A percentile compares a stretch with the other conserved stretches of the same genome.
Conservation (phyloP, 2,888 invertebrate species). For the Lasioglossum lativentre region DNA sequence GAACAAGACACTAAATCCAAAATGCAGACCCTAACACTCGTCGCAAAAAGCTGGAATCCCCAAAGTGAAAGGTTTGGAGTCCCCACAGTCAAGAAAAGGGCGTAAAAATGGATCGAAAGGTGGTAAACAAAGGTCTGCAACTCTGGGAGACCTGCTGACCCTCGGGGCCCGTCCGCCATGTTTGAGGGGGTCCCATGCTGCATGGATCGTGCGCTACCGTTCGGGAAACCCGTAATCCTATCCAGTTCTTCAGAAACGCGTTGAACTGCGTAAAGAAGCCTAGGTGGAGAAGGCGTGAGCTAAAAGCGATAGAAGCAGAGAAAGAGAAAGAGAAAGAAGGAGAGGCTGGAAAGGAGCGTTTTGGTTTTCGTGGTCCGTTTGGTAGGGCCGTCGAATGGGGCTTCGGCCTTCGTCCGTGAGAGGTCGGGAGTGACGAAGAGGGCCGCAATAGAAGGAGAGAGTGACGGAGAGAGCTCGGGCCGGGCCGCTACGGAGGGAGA, state of each 20-base stretch:
- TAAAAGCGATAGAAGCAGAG: not conserved
- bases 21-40: not conserved
- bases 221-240: slow-evolving; percentile 33
- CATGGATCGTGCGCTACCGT: not conserved
- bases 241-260: slow-evolving; percentile 11
- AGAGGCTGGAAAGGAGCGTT: slow-evolving; percentile 63
- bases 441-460: not conserved
- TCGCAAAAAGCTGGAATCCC: not conserved
- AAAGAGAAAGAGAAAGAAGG: slow-evolving; percentile 19
- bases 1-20: not conserved
- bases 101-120: not conserved
- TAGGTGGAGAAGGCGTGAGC: slow-evolving; percentile 23
- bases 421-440: slow-evolving; percentile 6
- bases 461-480: slow-evolving; percentile 28
- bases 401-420: slow-evolving; percentile 83
- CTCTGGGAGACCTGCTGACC: not conserved
- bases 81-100: not conserved
- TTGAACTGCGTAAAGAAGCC: not conserved
- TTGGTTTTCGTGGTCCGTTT: slow-evolving; percentile 71
- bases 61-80: not conserved
- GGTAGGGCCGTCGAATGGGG: slow-evolving; percentile 74
- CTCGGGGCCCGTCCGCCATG: not conserved
- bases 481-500: slow-evolving; percentile 25
- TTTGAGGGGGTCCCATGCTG: not conserved
- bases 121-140: not conserved